Evolutionary conservation across 1,140 invertebrate species (phyloP), one percentile per base, ranked within the genome.

Genomic region (Lepidotrigona ventralis): DNA sequence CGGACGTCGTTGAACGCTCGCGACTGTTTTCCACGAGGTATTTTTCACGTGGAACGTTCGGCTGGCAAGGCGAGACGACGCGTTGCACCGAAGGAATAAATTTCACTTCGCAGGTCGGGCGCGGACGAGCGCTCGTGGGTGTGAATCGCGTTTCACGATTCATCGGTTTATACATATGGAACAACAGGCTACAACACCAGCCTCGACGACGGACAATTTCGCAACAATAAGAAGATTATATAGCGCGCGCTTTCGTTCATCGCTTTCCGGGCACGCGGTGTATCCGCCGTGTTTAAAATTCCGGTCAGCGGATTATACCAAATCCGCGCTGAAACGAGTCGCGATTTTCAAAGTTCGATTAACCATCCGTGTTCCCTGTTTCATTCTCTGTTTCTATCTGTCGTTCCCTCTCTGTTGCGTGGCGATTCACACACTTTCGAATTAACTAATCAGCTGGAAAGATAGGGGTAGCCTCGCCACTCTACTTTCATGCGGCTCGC

Each of bases 221-320:
- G 51, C 71, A 33, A 29, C 72, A 81, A 74, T 81, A 81, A 81
- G 79, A 81, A 81, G 79, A 81, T 81, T 81, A 81, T 81, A 74
- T 81, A 33, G 33, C 71, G 70, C 70, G 46, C 58, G 70, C 53
- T 81, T 81, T 81, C 53, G 75, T 56, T 58, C 51, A 33, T 8
- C 17, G n/a, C n/a, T n/a, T n/a, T n/a, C n/a, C n/a, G n/a, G 33
- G 14, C 33, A 39, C 33, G 75, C 60, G 17, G 60, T 23, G 33
- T 54, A 66, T 46, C 79, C 71, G 60, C 5, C 23, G 17, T 53
- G 33, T 81, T 81, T 81, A 81, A n/a, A n/a, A 81, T 81, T 81
- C 79, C 72, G 79, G 72, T 76, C 72, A 76, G 3, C 29, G 51
- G 33, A 56, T 39, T 19, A n/a, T 19, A 39, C 17, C 58, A 19